Conservation (phyloP, 2,113 vertebrate species). For the Engystomops pustulosus region DNA sequence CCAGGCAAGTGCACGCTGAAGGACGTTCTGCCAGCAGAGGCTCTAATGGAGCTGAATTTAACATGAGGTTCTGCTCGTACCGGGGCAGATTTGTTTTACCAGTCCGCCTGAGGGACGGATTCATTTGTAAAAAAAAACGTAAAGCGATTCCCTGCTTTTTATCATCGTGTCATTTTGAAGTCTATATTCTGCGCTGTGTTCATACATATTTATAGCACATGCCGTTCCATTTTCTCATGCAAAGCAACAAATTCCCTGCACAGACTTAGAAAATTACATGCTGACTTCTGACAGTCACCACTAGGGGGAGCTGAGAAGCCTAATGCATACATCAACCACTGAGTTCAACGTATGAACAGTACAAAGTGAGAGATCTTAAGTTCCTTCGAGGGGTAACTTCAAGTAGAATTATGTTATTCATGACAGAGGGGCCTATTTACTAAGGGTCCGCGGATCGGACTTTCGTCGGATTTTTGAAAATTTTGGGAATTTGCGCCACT, state of each 20-base stretch:
- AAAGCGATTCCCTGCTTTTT: neutral
- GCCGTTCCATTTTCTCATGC: neutral
- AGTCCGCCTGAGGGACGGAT: neutral
- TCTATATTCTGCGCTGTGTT: neutral
- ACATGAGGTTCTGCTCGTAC: constrained; percentile 18
- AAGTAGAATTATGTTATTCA: no score
- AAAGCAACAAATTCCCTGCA: neutral
- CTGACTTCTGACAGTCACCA: neutral
- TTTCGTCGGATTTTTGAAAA: no score
- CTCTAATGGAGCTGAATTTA: constrained; percentile 43
- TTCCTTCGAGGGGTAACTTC: no score
- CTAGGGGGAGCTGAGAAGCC: neutral
- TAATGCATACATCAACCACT: neutral
- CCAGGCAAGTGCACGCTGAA: neutral
- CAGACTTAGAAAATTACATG: neutral
- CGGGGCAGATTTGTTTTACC: constrained; percentile 28
- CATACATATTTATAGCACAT: neutral
- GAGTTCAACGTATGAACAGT: neutral
- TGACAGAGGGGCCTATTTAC: no score
- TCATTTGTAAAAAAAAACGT: neutral
- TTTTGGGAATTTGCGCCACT: no score
- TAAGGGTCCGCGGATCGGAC: no score
- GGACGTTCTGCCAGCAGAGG: neutral
- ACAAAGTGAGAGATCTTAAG: no score
- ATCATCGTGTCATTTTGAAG: neutral